Percentiles rank a stretch among this genome's conserved stretches.
phyloP scores from a whole-genome alignment of 2,113 vertebrate species.

The Stercorarius parasiticus region DNA sequence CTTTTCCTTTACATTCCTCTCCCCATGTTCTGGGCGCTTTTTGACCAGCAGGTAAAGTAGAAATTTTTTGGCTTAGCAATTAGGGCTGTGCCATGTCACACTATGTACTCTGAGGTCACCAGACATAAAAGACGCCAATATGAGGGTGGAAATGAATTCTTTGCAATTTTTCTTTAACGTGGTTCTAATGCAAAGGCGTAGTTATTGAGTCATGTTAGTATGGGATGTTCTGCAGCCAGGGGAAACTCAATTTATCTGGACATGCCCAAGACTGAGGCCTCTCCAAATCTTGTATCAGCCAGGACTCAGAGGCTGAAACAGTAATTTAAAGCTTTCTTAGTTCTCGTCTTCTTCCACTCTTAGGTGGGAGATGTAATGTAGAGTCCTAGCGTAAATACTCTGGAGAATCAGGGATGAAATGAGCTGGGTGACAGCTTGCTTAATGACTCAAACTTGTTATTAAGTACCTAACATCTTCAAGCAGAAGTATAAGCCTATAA shows the following conservation, averaged over 20 bases:
- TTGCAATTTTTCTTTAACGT: background rate
- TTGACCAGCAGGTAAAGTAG: conserved; percentile 92
- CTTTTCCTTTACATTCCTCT: conserved; percentile 93
- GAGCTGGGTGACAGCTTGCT: background rate
- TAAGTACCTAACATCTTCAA: background rate
- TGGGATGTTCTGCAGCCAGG: background rate
- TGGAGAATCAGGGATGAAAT: background rate
- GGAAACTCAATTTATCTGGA: background rate
- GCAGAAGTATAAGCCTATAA: background rate
- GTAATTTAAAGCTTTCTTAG: background rate
- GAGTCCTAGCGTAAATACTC: background rate
- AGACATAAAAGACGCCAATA: background rate
- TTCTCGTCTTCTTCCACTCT: background rate
- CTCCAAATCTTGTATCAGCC: background rate
- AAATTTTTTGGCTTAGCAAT: background rate
- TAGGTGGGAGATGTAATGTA: background rate
- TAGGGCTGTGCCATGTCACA: background rate
- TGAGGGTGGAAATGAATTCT: background rate
- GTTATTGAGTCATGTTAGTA: background rate
- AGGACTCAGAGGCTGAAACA: background rate
- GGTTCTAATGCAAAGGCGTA: background rate
- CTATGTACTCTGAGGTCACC: background rate
- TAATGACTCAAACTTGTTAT: background rate
- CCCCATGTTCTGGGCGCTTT: conserved; percentile 97
- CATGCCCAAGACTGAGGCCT: background rate